A percentile compares a stretch with the other conserved stretches of the same genome.
phyloP scores from a whole-genome alignment of 1,140 invertebrate species.

The Sitophilus oryzae region DNA sequence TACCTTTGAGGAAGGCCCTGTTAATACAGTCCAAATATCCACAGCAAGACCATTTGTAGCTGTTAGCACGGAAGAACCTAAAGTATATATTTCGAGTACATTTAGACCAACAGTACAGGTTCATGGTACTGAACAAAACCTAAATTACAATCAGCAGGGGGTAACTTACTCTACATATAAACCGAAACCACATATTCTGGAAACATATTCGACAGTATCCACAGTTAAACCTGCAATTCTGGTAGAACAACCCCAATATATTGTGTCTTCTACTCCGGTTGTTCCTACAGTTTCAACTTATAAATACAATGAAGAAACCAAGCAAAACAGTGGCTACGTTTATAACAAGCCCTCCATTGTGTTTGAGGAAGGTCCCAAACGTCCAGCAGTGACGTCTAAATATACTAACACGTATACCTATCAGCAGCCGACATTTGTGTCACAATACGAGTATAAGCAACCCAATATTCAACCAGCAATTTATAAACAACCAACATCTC shows the following conservation, averaged over 20 bases:
- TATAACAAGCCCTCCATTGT: constrained; percentile 44
- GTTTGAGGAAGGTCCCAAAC: constrained; percentile 40
- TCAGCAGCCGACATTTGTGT: neutral
- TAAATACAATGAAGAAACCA: constrained; percentile 1
- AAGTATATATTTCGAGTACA: constrained; percentile 15
- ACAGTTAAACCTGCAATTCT: constrained; percentile 9
- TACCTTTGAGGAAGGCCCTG: too few species aligned
- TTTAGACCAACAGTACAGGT: neutral
- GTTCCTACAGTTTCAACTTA: constrained; percentile 5
- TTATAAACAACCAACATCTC: constrained; percentile 5
- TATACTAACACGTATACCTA: constrained; percentile 7
- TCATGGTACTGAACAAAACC: neutral
- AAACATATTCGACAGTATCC: constrained; percentile 5
- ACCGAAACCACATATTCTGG: neutral
- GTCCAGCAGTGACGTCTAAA: neutral
- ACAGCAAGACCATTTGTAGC: constrained; percentile 12
- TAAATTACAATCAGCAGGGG: neutral
- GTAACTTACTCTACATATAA: constrained; percentile 1
- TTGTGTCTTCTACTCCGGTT: constrained; percentile 20
- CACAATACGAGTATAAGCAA: constrained; percentile 4
- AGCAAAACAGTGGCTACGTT: constrained; percentile 38
- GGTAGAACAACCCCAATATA: constrained; percentile 12
- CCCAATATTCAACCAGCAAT: neutral
- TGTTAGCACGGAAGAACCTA: neutral
- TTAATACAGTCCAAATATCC: constrained; percentile 4